phyloP scores from a whole-genome alignment of 2,888 invertebrate species.

The Lepidocyrtinus sp. region DNA sequence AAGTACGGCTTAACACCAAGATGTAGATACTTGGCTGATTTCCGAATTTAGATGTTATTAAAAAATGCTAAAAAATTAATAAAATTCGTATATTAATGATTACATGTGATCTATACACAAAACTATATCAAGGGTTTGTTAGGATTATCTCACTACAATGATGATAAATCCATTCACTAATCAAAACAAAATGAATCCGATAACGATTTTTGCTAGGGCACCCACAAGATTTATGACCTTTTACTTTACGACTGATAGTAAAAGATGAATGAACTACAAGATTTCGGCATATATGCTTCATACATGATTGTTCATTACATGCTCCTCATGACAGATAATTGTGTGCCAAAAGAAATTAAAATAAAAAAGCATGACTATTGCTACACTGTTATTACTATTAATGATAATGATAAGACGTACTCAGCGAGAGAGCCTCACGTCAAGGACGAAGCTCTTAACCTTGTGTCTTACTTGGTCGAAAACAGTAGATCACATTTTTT shows the following conservation, averaged over 20 bases:
- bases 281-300: not conserved
- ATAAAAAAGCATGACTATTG: not conserved
- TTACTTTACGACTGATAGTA: not conserved
- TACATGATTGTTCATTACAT: no score
- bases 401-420: slow-evolving; percentile 13
- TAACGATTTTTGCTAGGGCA: not conserved
- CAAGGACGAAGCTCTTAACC: slow-evolving; percentile 56
- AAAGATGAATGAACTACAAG: not conserved
- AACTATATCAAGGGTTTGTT: no score
- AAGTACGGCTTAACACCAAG: no score
- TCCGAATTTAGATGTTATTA: no score
- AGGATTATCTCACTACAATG: no score
- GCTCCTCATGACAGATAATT: not conserved
- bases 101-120: no score
- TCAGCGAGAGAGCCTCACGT: slow-evolving; percentile 28
- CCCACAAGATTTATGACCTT: no score
- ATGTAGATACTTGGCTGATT: no score
- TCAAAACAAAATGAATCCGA: no score
- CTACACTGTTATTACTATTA: not conserved
- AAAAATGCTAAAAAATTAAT: no score
- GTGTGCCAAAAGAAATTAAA: slow-evolving; percentile 9
- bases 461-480: slow-evolving; percentile 28
- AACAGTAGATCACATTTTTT: slow-evolving; percentile 3
- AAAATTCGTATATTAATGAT: no score
- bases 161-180: no score